Evolutionary conservation across 2,888 invertebrate genomes (phyloP).

Genomic region (Ichneumoninae sp.): DNA sequence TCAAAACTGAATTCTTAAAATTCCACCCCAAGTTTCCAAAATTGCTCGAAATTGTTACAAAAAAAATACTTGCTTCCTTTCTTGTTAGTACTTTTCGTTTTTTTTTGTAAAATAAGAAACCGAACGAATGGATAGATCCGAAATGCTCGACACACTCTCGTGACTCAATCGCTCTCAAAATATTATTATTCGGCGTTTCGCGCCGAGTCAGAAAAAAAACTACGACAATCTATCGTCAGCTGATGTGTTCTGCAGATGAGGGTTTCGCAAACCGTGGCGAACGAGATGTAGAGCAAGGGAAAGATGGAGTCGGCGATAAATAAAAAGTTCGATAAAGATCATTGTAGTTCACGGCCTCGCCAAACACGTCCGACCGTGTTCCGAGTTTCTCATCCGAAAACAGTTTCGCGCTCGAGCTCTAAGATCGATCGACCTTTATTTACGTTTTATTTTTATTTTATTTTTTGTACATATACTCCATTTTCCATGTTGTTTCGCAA

Average conservation of each 20-base stretch:
- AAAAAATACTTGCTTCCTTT: not conserved
- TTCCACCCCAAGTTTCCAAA: not conserved
- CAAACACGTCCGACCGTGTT: conserved; percentile 2
- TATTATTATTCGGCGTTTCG: not conserved
- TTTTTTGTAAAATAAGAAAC: not conserved
- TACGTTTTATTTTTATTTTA: not conserved
- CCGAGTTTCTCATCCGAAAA: conserved; percentile 32
- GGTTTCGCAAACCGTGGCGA: not conserved
- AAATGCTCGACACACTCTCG: conserved; percentile 26
- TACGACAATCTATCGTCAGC: not conserved
- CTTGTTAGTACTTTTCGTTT: not conserved
- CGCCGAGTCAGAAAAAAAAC: not conserved
- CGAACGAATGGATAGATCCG: conserved; percentile 19
- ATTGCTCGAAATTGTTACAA: conserved; percentile 9
- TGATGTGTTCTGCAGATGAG: not conserved
- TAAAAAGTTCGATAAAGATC: conserved; percentile 50
- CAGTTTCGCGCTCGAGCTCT: conserved; percentile 27
- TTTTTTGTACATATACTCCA: not conserved
- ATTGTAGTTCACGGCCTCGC: conserved; percentile 26
- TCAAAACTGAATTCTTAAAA: too few relatives aligned
- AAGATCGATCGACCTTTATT: conserved; percentile 7
- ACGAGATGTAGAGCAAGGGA: not conserved
- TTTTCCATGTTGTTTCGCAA: not conserved
- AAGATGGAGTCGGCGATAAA: conserved; percentile 4
- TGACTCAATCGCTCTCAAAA: not conserved